phyloP scores from a whole-genome alignment of 2,113 vertebrate genomes.

The Syrmaticus mikado region DNA sequence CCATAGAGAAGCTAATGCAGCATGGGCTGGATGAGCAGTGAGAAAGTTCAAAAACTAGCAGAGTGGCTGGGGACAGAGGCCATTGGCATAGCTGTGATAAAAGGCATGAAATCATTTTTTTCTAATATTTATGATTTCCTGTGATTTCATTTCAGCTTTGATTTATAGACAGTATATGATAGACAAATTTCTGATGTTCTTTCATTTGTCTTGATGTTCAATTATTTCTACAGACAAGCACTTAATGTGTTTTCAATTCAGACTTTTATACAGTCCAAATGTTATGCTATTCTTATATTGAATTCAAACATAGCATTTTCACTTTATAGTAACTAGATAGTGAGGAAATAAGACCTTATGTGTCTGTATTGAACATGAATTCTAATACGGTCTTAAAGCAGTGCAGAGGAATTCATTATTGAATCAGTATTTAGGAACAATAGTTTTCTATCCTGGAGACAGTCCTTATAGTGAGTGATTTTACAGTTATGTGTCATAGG shows the following conservation, averaged over 20 bases:
- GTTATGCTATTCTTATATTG: neutral
- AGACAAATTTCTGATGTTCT: too few relatives aligned
- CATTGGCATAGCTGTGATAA: neutral
- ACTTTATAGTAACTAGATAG: neutral
- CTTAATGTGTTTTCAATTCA: neutral
- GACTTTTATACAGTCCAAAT: neutral
- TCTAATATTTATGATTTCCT: neutral
- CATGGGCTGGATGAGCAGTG: neutral
- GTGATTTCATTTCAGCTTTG: neutral
- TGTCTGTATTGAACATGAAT: neutral
- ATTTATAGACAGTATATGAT: neutral
- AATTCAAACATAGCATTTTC: neutral
- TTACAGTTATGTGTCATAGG: neutral
- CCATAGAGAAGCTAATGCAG: neutral
- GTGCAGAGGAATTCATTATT: neutral
- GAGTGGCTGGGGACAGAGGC: neutral
- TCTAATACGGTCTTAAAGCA: neutral
- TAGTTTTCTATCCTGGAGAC: neutral
- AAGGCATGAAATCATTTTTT: neutral
- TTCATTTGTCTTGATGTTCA: neutral
- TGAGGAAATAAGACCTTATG: neutral
- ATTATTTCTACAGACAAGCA: neutral
- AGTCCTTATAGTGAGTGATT: neutral
- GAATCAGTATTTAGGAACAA: too few relatives aligned
- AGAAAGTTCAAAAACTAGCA: neutral